phyloP scores from a whole-genome alignment of 1,140 invertebrate species.

The Achroia grisella region DNA sequence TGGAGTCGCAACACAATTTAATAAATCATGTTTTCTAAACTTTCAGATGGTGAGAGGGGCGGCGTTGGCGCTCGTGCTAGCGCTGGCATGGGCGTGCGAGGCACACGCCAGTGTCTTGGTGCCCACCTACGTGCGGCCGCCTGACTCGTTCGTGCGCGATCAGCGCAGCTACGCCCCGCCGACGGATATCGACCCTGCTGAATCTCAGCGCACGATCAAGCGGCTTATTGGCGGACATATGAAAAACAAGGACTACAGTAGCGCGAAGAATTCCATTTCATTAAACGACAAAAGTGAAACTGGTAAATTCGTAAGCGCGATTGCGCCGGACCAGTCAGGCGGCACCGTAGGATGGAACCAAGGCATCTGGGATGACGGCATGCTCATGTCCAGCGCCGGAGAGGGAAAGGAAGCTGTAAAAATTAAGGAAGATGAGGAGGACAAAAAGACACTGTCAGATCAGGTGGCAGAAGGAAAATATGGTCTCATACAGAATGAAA shows the following conservation, averaged over 20 bases:
- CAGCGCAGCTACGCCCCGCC: constrained; percentile 53
- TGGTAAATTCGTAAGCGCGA: constrained; percentile 63
- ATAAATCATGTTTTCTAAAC: constrained; percentile 49
- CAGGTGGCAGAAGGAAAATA: constrained; percentile 93
- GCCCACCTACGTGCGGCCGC: constrained; percentile 70
- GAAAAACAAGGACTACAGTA: constrained; percentile 58
- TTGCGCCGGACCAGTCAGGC: constrained; percentile 62
- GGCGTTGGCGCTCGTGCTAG: constrained; percentile 60
- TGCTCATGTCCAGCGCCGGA: constrained; percentile 79
- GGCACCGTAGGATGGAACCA: constrained; percentile 71
- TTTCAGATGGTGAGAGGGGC: constrained; percentile 72
- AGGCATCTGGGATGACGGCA: constrained; percentile 78
- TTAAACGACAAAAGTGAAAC: constrained; percentile 46
- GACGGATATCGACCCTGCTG: constrained; percentile 39
- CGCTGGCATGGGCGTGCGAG: constrained; percentile 55
- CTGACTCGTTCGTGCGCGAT: constrained; percentile 69
- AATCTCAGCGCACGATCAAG: constrained; percentile 72
- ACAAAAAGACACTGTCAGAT: constrained; percentile 87
- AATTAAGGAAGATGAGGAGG: constrained; percentile 78
- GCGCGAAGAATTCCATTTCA: constrained; percentile 59
- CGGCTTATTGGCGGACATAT: constrained; percentile 78
- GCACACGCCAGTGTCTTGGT: constrained; percentile 64
- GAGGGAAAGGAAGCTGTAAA: constrained; percentile 75
- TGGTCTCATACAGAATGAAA: constrained; percentile 89
- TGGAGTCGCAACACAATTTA: constrained; percentile 32